Evolutionary conservation across 2,113 vertebrate species (phyloP), one percentile per base, ranked within the genome.

Genomic region (Planiliza haematocheilus): DNA sequence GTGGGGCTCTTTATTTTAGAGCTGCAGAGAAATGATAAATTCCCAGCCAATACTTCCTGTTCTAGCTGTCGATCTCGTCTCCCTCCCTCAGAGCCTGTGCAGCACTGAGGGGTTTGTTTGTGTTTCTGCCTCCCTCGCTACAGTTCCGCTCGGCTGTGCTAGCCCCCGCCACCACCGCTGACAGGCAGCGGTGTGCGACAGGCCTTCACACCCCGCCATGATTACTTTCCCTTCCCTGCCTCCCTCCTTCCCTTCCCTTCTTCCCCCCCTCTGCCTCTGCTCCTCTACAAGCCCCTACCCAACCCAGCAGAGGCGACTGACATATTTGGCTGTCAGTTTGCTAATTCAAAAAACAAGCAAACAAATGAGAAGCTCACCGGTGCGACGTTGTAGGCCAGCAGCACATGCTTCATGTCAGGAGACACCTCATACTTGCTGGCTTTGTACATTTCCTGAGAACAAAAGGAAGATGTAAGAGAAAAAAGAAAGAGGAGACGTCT

Each of bases 351-450:
- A 85, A 73, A 77, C 75, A 84, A 76, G 74, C 81, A 84, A 83
- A 90, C 74, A 89, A 83, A 88, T 70, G 77, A 82, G 65, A 41
- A 70, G 72, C 96, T 97, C 89, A 99, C 97, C 20, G 94, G 95
- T 46, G 95, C 95, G 56, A 97, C 95, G 14, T 96, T 93, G 80
- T 98, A 99, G 53, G 97, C 95, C 70, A 99, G 96, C 13, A 99
- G 93, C 2, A 96, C 97, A 0, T 98, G 96, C 70, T 96, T 96
- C 92, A 93, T 90, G 79, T 99, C 97, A 7, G 97, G 96, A 60
- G 97, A 99, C 20, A 99, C 95, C 79, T 98, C 95, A 0, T 97
- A 99, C 81, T 94, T 94, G 93, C 95, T 92, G 74, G 96, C 97
- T 91, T 96, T 95, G 84, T 99, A 93, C 71, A 95, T 97, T 73